These are phyloP conservation scores for Acridotheres tristis DNA, from an alignment of 2,797 vertebrate species.

Conservation along the genomic window DNA sequence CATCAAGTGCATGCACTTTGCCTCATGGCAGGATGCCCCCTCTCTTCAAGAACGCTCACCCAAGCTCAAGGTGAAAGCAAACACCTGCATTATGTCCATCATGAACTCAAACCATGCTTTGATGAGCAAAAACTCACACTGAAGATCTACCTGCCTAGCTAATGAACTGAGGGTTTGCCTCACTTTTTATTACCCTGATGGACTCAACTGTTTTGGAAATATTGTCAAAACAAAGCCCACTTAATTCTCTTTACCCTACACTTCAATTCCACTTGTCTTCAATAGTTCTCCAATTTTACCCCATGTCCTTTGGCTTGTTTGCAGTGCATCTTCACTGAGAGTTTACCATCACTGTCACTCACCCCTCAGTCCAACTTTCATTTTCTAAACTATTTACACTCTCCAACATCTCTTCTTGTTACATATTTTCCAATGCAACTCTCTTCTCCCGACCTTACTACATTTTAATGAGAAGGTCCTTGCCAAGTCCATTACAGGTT, in stretches of 20 bases:
- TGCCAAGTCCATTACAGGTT: neutral
- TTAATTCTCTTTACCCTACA: neutral
- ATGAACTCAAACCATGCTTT: neutral
- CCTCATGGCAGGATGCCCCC: neutral
- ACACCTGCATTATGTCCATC: neutral
- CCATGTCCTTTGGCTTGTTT: neutral
- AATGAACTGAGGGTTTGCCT: neutral
- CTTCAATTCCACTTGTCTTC: neutral
- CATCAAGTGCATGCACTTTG: neutral
- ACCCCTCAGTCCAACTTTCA: neutral
- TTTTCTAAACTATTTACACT: slow-evolving; percentile 26
- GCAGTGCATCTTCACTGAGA: neutral
- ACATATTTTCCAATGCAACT: neutral
- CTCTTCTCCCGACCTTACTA: neutral
- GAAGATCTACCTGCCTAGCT: neutral
- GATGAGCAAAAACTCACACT: neutral
- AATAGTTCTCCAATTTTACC: neutral
- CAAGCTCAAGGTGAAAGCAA: neutral
- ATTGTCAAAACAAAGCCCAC: neutral
- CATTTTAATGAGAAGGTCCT: neutral
- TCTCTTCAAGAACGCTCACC: neutral
- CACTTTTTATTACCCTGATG: neutral
- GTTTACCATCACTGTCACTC: neutral
- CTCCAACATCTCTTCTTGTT: neutral
- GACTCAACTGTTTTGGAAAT: neutral